These are phyloP conservation scores for Aleiodes alternator DNA, from an alignment of 2,888 invertebrate species.

Conservation along the genomic window DNA sequence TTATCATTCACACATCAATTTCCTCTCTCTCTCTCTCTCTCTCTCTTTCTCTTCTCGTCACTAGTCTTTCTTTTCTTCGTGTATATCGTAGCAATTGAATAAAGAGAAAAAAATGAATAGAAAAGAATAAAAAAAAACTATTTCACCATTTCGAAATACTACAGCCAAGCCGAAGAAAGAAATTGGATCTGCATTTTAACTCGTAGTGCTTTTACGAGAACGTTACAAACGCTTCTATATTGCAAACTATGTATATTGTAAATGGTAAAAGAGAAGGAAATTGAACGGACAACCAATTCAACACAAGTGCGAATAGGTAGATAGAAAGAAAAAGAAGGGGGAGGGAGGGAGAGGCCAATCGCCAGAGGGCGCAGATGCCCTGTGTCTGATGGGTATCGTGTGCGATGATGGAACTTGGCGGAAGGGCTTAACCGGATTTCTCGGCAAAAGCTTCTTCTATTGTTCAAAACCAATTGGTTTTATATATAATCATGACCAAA, in stretches of 20 bases:
- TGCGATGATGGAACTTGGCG: slow-evolving; percentile 4
- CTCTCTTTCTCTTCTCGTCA: neutral
- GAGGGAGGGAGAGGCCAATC: slow-evolving; percentile 8
- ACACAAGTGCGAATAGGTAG: neutral
- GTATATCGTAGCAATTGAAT: slow-evolving; percentile 16
- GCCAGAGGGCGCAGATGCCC: slow-evolving; percentile 22
- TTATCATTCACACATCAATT: slow-evolving; percentile 12
- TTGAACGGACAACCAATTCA: slow-evolving; percentile 26
- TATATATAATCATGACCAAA: neutral
- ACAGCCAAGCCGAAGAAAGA: slow-evolving; percentile 5
- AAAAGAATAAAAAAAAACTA: neutral
- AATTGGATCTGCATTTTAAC: slow-evolving; percentile 40
- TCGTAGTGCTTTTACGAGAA: slow-evolving; percentile 23
- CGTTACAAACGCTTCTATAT: slow-evolving; percentile 21
- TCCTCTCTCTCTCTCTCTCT: neutral
- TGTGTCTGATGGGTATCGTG: slow-evolving; percentile 5
- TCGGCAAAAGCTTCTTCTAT: neutral
- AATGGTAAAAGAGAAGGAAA: slow-evolving; percentile 26
- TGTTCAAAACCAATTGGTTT: neutral
- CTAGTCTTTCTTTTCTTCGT: neutral
- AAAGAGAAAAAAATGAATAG: neutral
- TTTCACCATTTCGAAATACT: slow-evolving; percentile 21
- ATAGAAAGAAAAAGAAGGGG: neutral
- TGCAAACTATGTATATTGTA: slow-evolving; percentile 21
- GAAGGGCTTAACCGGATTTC: slow-evolving; percentile 25